Evolutionary conservation across 1,140 invertebrate species (phyloP).

Genomic region (Drosophila watanabei): DNA sequence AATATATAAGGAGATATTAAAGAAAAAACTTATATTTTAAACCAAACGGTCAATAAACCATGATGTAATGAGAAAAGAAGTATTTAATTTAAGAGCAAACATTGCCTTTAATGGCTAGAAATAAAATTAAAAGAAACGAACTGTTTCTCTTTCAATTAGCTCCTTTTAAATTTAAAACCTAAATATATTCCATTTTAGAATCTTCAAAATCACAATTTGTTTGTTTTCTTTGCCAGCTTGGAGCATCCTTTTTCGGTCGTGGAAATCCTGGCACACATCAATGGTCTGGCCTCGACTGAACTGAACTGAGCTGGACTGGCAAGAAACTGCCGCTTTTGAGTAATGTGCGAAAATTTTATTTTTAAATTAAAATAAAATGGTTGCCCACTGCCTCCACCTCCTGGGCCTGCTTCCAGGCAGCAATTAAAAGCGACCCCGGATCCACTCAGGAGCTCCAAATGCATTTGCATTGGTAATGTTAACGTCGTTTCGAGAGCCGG

Average conservation of each 20-base stretch:
- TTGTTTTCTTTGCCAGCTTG: not conserved
- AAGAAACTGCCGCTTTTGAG: conserved; percentile 51
- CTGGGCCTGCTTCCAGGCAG: conserved; percentile 15
- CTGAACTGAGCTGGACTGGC: conserved; percentile 4
- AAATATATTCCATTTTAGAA: not conserved
- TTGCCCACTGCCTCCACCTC: conserved; percentile 4
- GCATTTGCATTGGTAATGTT: conserved; percentile 79
- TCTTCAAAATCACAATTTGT: not conserved
- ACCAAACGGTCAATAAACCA: not conserved
- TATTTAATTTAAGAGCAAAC: not conserved
- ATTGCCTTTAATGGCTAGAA: not conserved
- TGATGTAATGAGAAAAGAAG: no score
- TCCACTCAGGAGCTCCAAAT: conserved; percentile 50
- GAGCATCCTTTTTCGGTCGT: not conserved
- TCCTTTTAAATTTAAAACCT: not conserved
- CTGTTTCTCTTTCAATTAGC: no score
- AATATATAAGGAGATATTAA: not conserved
- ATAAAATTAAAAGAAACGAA: not conserved
- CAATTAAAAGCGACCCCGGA: conserved; percentile 55
- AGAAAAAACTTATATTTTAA: not conserved
- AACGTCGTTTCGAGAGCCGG: conserved; percentile 37
- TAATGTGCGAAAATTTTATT: conserved; percentile 70
- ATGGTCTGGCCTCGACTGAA: conserved; percentile 12
- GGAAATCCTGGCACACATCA: conserved; percentile 24
- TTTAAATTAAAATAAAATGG: conserved; percentile 69